Evolutionary conservation across 2,888 invertebrate species (phyloP).

Genomic region (Drosophila suboccidentalis): DNA sequence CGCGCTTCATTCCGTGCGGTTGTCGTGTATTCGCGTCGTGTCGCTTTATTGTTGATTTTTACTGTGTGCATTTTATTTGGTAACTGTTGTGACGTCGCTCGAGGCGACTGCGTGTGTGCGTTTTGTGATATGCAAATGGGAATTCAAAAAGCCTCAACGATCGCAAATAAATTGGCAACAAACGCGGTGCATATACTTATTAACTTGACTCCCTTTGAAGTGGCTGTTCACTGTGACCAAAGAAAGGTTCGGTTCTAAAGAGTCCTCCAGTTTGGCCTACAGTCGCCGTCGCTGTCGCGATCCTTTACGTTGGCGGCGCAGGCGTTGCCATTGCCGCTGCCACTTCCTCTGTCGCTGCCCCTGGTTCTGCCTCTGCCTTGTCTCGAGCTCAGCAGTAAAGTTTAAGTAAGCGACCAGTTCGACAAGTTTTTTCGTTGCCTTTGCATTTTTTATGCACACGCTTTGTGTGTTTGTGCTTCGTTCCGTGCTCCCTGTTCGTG

Average conservation of each 20-base stretch:
- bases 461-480: constrained; percentile 45
- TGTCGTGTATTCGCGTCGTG: constrained; percentile 23
- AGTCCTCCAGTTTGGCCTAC: constrained; percentile 35
- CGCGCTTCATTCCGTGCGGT: constrained; percentile 60
- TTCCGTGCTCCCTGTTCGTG: constrained; percentile 42
- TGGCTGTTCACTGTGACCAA: constrained; percentile 18
- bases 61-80: constrained; percentile 50
- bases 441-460: constrained; percentile 76
- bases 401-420: constrained; percentile 76
- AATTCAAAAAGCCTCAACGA: constrained; percentile 63
- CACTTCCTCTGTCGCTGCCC: constrained; percentile 25
- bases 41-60: constrained; percentile 25
- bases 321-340: constrained; percentile 39
- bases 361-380: constrained; percentile 30
- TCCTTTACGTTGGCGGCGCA: constrained; percentile 50
- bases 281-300: constrained; percentile 22
- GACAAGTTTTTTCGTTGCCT: constrained; percentile 79
- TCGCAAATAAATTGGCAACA: constrained; percentile 61
- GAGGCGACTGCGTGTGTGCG: constrained; percentile 38
- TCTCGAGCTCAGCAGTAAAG: constrained; percentile 44
- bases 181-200: constrained; percentile 49
- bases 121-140: constrained; percentile 70
- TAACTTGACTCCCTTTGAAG: constrained; percentile 13
- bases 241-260: constrained; percentile 24
- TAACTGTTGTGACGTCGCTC: constrained; percentile 41